Evolutionary conservation across 2,888 invertebrate genomes (phyloP).

Genomic region (Leuctra nigra): DNA sequence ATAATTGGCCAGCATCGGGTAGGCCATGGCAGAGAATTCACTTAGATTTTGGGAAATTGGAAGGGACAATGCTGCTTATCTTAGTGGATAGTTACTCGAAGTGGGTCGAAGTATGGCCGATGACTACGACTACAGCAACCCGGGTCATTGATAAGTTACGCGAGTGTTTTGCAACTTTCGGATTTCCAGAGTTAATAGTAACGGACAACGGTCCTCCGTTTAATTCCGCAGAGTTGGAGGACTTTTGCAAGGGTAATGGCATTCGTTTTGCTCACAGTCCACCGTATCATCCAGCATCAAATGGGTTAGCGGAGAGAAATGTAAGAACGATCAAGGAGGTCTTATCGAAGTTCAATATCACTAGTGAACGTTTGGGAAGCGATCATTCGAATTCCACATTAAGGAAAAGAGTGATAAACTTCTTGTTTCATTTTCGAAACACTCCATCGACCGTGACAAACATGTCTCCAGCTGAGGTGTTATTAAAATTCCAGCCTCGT

Average conservation of each 20-base stretch:
- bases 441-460: conserved; percentile 18
- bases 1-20: conserved; percentile 29
- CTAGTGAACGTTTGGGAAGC: too few species aligned
- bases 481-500: conserved; percentile 23
- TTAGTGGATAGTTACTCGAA: conserved; percentile 30
- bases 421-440: neutral
- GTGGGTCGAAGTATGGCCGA: conserved; percentile 30
- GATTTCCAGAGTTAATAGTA: conserved; percentile 31
- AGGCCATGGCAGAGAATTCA: conserved; percentile 30
- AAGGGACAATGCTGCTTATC: conserved; percentile 29
- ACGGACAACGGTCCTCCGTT: conserved; percentile 33
- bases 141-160: conserved; percentile 26
- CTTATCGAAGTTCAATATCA: too few species aligned
- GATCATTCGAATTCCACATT: too few species aligned
- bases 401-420: too few species aligned
- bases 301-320: conserved; percentile 22
- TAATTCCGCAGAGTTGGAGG: conserved; percentile 31
- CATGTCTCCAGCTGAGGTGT: conserved; percentile 20
- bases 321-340: too few species aligned
- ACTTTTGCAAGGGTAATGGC: conserved; percentile 26
- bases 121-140: conserved; percentile 27
- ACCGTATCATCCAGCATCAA: conserved; percentile 31
- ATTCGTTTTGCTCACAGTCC: conserved; percentile 27
- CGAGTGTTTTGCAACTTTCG: conserved; percentile 31
- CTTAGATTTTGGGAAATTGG: conserved; percentile 30